phyloP scores from a whole-genome alignment of 2,797 vertebrate genomes.

The Alfaro cultratus region DNA sequence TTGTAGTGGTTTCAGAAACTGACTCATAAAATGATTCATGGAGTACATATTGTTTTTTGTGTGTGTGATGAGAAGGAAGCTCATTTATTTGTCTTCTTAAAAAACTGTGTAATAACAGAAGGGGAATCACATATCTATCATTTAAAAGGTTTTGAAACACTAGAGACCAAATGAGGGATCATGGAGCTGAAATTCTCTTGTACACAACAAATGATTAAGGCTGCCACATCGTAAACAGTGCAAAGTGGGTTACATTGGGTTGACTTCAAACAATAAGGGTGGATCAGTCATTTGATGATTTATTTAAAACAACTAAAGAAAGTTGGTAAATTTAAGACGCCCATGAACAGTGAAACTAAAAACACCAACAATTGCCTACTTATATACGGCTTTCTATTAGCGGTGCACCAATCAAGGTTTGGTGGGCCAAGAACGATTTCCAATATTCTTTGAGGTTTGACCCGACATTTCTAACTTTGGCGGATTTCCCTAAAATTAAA shows the following conservation, averaged over 20 bases:
- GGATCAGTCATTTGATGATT: constrained; percentile 54
- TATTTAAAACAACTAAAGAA: constrained; percentile 41
- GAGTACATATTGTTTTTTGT: constrained; percentile 88
- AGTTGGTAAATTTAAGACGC: constrained; percentile 5
- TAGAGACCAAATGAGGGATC: constrained; percentile 57
- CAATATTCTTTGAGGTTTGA: not conserved
- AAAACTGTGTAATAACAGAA: constrained; percentile 37
- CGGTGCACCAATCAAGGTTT: not conserved
- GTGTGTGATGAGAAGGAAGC: constrained; percentile 80
- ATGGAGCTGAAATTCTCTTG: constrained; percentile 54
- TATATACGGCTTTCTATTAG: not conserved
- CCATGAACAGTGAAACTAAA: not conserved
- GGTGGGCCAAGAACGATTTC: not conserved
- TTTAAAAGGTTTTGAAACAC: constrained; percentile 43
- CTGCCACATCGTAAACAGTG: constrained; percentile 68
- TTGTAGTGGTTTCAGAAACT: constrained; percentile 96
- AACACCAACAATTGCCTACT: not conserved
- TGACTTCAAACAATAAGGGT: constrained; percentile 56
- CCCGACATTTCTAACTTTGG: not conserved
- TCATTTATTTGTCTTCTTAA: constrained; percentile 65
- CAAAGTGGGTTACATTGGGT: constrained; percentile 63
- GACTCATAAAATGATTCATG: constrained; percentile 95
- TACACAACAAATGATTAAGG: constrained; percentile 45
- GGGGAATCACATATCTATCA: constrained; percentile 35
- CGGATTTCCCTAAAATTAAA: not conserved